These are phyloP conservation scores for Paramormyrops hopkinsi DNA, from an alignment of 2,797 vertebrate species.

Conservation along the genomic window DNA sequence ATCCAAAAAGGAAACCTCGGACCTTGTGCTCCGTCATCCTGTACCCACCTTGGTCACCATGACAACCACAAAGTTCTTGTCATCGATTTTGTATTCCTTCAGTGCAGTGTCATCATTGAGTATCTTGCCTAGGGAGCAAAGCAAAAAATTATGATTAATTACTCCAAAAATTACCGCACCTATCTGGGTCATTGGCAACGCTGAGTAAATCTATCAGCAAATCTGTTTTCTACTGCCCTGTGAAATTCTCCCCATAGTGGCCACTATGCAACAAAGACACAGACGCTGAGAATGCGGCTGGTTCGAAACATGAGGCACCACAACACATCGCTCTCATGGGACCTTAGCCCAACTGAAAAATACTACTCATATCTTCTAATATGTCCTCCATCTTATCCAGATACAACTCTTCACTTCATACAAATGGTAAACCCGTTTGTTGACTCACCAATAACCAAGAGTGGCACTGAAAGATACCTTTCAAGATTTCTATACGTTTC, in stretches of 20 bases:
- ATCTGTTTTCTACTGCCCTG: background rate
- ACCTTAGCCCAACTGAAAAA: background rate
- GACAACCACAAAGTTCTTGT: slow-evolving; percentile 96
- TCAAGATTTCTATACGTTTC: background rate
- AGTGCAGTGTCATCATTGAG: slow-evolving; percentile 84
- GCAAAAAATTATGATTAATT: background rate
- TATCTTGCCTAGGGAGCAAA: slow-evolving; percentile 74
- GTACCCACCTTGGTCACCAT: slow-evolving; percentile 87
- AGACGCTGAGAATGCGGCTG: background rate
- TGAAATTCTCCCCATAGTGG: background rate
- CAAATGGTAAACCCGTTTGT: background rate
- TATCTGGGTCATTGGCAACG: background rate
- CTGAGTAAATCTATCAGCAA: background rate
- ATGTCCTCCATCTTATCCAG: background rate
- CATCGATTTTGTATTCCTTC: slow-evolving; percentile 93
- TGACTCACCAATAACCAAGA: background rate
- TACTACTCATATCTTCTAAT: background rate
- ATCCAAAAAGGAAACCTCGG: background rate
- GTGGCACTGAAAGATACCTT: background rate
- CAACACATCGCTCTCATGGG: background rate
- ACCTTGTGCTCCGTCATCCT: too few species aligned
- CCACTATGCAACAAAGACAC: background rate
- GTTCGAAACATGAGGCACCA: background rate
- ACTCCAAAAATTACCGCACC: background rate
- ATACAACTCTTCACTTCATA: background rate